Evolutionary conservation across 2,888 invertebrate genomes (phyloP), one percentile per base, ranked within the genome.

Genomic region (Drosophila siamana): DNA sequence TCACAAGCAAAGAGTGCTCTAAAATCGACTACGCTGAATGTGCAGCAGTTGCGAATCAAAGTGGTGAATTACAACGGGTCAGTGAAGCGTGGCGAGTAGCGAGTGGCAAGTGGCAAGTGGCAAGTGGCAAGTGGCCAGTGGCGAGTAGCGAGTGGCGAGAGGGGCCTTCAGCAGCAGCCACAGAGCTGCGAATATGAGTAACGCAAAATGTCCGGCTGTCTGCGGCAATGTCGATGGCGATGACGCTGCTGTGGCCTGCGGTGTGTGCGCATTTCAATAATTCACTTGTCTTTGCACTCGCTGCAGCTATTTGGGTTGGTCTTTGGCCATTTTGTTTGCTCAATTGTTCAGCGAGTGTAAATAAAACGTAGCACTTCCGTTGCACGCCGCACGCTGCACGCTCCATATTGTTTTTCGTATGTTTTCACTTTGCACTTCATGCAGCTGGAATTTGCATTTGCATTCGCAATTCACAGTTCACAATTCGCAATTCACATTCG

Each of bases 401-500:
- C n/a, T n/a, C n/a, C 85, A 85, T 85, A 85, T 78, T 83, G 82
- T 78, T 74, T 74, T 69, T 73, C 81, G 86, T 64, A 71, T 80
- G 71, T 55, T 80, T 83, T 73, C 57, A 47, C 59, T 63, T 63
- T 48, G 26, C 46, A 60, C 15, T 51, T 3, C 19, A 19, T 24
- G 40, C 61, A 62, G 7, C 26, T n/a, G n/a, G n/a, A n/a, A n/a
- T n/a, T n/a, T n/a, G n/a, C 6, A 7, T 48, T 56, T 41, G n/a
- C 48, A 41, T 36, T 36, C 33, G n/a, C n/a, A n/a, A n/a, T n/a
- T n/a, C n/a, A n/a, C n/a, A n/a, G n/a, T n/a, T n/a, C n/a, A n/a
- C n/a, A n/a, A n/a, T n/a, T n/a, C n/a, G n/a, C n/a, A n/a, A n/a
- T n/a, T n/a, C n/a, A n/a, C n/a, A n/a, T n/a, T n/a, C n/a, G n/a